Evolutionary conservation across 92 coral and sea anemone species (phyloP).

Genomic region (Diadumene lineata): DNA sequence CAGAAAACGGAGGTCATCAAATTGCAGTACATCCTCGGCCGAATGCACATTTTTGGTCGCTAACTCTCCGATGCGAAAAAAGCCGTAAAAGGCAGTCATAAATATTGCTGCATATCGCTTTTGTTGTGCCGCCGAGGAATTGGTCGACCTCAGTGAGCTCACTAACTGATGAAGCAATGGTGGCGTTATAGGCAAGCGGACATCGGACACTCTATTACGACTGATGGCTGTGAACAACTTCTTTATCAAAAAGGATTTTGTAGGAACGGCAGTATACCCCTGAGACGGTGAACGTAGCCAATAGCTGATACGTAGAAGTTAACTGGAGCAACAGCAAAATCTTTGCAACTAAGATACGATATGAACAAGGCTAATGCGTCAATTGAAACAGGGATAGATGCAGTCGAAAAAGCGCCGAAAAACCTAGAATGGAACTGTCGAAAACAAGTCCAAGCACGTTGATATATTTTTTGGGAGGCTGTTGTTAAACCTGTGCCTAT

Average conservation of each 20-base stretch:
- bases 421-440: neutral
- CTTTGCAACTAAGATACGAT: neutral
- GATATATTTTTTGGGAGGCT: constrained; percentile 12
- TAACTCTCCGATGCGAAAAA: constrained; percentile 37
- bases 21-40: neutral
- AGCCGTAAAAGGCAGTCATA: constrained; percentile 27
- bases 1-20: constrained; percentile 14
- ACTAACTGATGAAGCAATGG: constrained; percentile 11
- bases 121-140: constrained; percentile 26
- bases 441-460: constrained; percentile 20
- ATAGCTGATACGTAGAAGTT: constrained; percentile 13
- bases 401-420: neutral
- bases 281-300: constrained; percentile 12
- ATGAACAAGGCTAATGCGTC: constrained; percentile 6
- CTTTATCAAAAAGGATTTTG: constrained; percentile 24
- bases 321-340: neutral
- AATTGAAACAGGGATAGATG: neutral
- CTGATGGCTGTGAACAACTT: constrained; percentile 16
- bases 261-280: constrained; percentile 9
- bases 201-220: neutral
- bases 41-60: constrained; percentile 19
- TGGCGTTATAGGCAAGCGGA: constrained; percentile 21
- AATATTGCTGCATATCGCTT: constrained; percentile 13
- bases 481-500: constrained; percentile 5
- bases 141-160: constrained; percentile 16